Evolutionary conservation across 1,140 invertebrate species (phyloP), one percentile per base, ranked within the genome.

Genomic region (Oncopodura yosiiana): DNA sequence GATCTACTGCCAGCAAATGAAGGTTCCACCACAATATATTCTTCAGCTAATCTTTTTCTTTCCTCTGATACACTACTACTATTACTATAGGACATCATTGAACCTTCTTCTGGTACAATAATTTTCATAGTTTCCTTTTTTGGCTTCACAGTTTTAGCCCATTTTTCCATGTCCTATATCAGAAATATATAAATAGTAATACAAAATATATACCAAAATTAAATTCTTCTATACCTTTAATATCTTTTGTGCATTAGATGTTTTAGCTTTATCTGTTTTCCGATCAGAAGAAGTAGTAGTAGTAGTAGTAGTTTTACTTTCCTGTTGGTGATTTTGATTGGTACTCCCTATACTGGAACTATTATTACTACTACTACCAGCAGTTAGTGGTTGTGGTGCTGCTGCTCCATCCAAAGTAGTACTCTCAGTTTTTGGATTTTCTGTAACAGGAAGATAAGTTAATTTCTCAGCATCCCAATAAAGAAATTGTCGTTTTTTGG

Each of bases 71-170:
- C n/a, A n/a, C n/a, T n/a, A n/a, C n/a, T n/a, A n/a, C n/a, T n/a
- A n/a, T n/a, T 38, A n/a, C n/a, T 11, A 16, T 5, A 16, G 12
- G 5, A 8, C 8, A 38, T 16, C 11, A 38, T 38, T 38, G 36
- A 38, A 38, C 18, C 12, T n/a, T 38, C 18, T 38, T 38, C 50
- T 21, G 65, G 57, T 12, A 75, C 77, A 69, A 77, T 74, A 55
- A 77, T 80, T 42, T 77, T 77, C 58, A 81, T 80, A 24, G 82
- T 79, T 56, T 96, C 91, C 71, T 97, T 97, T 72, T 94, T 92
- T 67, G 96, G 92, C 72, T 98, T 97, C 48, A 96, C 73, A 5
- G 88, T 92, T 68, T 96, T 93, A 0, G 94, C 94, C 95, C 95
- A 99, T 66, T 83, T 82, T 65, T 90, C 87, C 89, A 93, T 93